Conservation (phyloP, 2,113 vertebrate species). For the Anguilla japonica region DNA sequence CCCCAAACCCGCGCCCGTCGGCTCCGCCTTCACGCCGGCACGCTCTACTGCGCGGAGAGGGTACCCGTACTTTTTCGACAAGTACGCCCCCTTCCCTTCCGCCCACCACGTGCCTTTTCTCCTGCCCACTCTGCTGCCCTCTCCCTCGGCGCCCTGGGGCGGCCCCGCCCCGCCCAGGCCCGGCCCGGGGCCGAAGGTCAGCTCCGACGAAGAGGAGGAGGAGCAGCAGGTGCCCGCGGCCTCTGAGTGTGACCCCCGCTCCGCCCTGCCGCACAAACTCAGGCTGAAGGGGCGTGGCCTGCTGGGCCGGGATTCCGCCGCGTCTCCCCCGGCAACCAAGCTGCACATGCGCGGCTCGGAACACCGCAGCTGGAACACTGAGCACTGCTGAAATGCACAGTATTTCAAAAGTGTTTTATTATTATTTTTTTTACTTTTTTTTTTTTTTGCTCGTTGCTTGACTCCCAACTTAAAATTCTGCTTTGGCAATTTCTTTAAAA, state of each 20-base stretch:
- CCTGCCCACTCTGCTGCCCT: slow-evolving; percentile 51
- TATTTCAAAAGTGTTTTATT: not conserved
- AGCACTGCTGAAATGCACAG: not conserved
- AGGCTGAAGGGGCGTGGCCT: slow-evolving; percentile 65
- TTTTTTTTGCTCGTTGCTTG: not conserved
- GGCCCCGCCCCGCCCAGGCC: slow-evolving; percentile 46
- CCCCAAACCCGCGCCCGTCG: slow-evolving; percentile 24
- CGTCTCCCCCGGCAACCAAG: slow-evolving; percentile 16
- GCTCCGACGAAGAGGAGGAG: slow-evolving; percentile 65
- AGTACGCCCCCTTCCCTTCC: slow-evolving; percentile 29
- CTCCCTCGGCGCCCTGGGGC: slow-evolving; percentile 29
- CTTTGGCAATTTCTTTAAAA: not conserved
- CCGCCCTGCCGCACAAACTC: slow-evolving; percentile 72
- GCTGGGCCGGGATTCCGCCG: slow-evolving; percentile 21
- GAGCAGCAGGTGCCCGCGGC: slow-evolving; percentile 64
- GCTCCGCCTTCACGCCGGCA: slow-evolving; percentile 52
- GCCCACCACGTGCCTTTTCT: slow-evolving; percentile 48
- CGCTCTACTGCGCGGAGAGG: slow-evolving; percentile 58
- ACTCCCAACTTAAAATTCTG: not conserved
- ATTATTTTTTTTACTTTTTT: not conserved
- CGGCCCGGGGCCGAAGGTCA: not conserved
- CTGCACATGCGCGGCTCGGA: slow-evolving; percentile 43
- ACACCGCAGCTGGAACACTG: not conserved
- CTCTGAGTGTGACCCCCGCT: not conserved
- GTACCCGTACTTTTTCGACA: slow-evolving; percentile 59